Evolutionary conservation across 2,113 vertebrate species (phyloP).

Genomic region (Lamprotornis superbus): DNA sequence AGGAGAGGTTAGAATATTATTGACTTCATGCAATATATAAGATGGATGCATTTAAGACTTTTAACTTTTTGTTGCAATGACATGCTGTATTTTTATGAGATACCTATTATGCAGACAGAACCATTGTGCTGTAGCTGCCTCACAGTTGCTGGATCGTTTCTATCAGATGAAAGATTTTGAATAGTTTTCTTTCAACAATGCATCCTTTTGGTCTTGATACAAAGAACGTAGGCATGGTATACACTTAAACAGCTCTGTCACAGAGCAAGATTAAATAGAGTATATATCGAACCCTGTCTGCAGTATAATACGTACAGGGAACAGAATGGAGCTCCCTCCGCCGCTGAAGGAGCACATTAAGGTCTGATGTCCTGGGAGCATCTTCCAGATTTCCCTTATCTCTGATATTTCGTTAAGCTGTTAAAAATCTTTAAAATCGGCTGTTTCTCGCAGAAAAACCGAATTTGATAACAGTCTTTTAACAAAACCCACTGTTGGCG

Average conservation of each 20-base stretch:
- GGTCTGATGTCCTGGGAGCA: constrained; percentile 19
- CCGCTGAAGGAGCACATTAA: constrained; percentile 37
- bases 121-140: constrained; percentile 66
- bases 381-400: constrained; percentile 42
- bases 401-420: constrained; percentile 30
- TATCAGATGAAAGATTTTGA: constrained; percentile 73
- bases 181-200: constrained; percentile 72
- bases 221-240: constrained; percentile 67
- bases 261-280: constrained; percentile 61
- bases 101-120: constrained; percentile 65
- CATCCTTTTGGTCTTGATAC: constrained; percentile 67
- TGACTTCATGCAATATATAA: constrained; percentile 51
- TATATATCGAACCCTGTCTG: constrained; percentile 51
- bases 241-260: constrained; percentile 72
- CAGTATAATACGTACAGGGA: not conserved
- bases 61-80: constrained; percentile 62
- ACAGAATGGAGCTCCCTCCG: constrained; percentile 23
- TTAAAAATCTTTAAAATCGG: constrained; percentile 25
- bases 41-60: constrained; percentile 61
- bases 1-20: constrained; percentile 59
- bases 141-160: constrained; percentile 67
- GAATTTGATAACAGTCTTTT: not conserved
- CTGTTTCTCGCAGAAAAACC: not conserved
- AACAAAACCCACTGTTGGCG: not conserved
- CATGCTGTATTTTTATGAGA: constrained; percentile 64